phyloP scores from a whole-genome alignment of 37 sponge, comb jelly and placozoan genomes.

The Ianthella basta region DNA sequence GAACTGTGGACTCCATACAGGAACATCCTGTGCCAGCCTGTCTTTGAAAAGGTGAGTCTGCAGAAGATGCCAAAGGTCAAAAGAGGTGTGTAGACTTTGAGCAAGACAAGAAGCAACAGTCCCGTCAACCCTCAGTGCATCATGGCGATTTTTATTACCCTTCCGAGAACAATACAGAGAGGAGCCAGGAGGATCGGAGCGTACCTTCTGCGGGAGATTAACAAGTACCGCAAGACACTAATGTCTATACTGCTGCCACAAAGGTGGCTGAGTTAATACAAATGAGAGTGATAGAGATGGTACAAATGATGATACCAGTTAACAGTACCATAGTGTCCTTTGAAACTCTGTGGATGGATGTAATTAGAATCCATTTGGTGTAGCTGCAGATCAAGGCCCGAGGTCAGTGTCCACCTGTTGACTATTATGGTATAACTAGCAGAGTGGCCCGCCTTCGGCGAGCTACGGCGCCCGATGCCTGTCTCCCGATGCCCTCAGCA shows the following conservation, averaged over 20 bases:
- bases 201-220: constrained; percentile 14
- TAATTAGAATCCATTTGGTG: too few relatives aligned
- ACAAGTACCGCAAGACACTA: constrained; percentile 22
- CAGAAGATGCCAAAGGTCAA: constrained; percentile 10
- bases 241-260: not conserved
- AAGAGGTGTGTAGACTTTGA: not conserved
- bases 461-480: too few relatives aligned
- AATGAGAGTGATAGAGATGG: not conserved
- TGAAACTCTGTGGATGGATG: too few relatives aligned
- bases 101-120: not conserved
- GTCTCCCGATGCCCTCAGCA: too few relatives aligned
- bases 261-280: not conserved
- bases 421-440: too few relatives aligned
- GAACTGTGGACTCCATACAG: not conserved
- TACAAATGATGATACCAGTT: not conserved
- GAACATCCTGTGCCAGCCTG: constrained; percentile 31
- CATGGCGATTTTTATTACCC: too few relatives aligned
- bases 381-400: too few relatives aligned
- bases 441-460: too few relatives aligned
- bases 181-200: not conserved
- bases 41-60: constrained; percentile 39
- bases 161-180: too few relatives aligned
- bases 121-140: constrained; percentile 20
- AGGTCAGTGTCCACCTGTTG: too few relatives aligned
- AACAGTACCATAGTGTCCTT: too few relatives aligned